Conservation (phyloP, 2,888 invertebrate species). For the Lepidocyrtinus sp. region DNA sequence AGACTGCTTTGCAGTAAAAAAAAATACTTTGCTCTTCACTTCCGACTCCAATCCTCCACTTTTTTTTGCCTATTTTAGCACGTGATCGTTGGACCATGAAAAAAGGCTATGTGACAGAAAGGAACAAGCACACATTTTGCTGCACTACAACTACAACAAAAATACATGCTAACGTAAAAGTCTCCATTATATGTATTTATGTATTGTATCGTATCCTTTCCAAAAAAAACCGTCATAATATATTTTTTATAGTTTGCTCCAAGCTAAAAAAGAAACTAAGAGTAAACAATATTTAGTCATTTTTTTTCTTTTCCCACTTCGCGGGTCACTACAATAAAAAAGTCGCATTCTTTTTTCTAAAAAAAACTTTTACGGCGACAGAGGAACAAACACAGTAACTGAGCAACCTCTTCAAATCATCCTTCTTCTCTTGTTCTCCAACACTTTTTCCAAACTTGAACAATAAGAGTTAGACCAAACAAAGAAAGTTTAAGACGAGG, state of each 20-base stretch:
- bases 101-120: slow-evolving; percentile 37
- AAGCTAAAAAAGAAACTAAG: background rate
- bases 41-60: background rate
- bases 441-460: no score
- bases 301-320: slow-evolving; percentile 32
- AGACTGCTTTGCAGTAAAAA: background rate
- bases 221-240: background rate
- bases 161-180: slow-evolving; percentile 35
- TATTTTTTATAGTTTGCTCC: background rate
- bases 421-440: no score
- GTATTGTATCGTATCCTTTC: background rate
- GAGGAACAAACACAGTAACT: background rate
- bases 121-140: background rate
- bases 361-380: background rate
- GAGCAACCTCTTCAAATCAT: no score
- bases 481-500: no score
- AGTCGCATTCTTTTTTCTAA: background rate
- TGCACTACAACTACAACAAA: background rate
- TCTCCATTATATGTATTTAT: slow-evolving; percentile 16
- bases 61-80: slow-evolving; percentile 14
- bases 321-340: background rate
- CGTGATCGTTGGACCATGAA: slow-evolving; percentile 47
- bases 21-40: background rate
- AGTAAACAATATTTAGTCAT: slow-evolving; percentile 48
- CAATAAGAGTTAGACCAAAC: no score